Conservation (phyloP, 1,140 invertebrate genomes). For the Grapholita molesta region DNA sequence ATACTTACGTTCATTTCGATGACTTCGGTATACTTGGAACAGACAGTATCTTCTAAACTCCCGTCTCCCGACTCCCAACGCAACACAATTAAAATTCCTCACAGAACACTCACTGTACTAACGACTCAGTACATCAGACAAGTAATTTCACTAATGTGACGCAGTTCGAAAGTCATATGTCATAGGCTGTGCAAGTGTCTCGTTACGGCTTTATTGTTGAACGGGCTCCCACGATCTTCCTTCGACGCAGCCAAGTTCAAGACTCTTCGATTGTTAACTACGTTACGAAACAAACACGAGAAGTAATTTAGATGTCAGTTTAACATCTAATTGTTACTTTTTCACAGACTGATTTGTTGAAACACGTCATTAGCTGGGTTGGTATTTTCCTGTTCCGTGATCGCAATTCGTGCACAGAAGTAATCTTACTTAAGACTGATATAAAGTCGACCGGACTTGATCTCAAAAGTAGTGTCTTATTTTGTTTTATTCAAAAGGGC, state of each 20-base stretch:
- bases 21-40: neutral
- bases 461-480: too few relatives aligned
- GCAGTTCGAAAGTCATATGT: constrained; percentile 27
- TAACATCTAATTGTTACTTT: constrained; percentile 21
- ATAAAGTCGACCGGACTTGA: neutral
- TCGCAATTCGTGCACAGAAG: neutral
- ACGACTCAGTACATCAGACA: neutral
- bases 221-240: constrained; percentile 4
- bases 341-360: constrained; percentile 24
- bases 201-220: neutral
- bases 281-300: constrained; percentile 10
- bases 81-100: constrained; percentile 1
- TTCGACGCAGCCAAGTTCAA: constrained; percentile 12
- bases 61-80: neutral
- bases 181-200: constrained; percentile 4
- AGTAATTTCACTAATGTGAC: constrained; percentile 22
- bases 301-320: constrained; percentile 3
- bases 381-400: neutral
- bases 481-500: too few relatives aligned
- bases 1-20: constrained; percentile 52
- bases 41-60: neutral
- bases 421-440: neutral
- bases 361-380: neutral
- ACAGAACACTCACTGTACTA: constrained; percentile 9
- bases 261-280: constrained; percentile 1